These are phyloP conservation scores for Argyrosomus japonicus DNA, from an alignment of 2,113 vertebrate species.

Conservation along the genomic window DNA sequence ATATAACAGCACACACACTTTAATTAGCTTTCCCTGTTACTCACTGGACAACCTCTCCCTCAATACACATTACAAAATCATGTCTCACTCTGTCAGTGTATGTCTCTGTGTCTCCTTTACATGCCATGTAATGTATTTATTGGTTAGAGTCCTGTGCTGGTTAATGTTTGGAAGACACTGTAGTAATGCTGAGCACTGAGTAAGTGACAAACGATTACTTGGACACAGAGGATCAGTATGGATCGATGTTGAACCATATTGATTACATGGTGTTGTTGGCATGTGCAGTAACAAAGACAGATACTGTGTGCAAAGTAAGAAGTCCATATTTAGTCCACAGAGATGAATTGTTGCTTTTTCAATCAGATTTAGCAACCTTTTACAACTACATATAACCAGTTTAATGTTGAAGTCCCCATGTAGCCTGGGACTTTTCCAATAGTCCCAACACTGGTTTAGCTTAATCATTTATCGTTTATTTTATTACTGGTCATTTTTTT, in stretches of 20 bases:
- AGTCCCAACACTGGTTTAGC: background rate
- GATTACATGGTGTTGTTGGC: conserved; percentile 51
- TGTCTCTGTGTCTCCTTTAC: background rate
- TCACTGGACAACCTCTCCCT: background rate
- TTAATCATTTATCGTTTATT: background rate
- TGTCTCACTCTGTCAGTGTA: background rate
- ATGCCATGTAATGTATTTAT: background rate
- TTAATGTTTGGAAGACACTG: conserved; percentile 23
- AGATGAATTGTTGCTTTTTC: background rate
- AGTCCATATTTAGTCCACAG: background rate
- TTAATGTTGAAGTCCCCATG: background rate
- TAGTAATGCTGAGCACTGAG: conserved; percentile 46
- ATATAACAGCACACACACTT: conserved; percentile 11
- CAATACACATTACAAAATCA: background rate
- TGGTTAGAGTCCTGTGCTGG: background rate
- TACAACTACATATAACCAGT: background rate
- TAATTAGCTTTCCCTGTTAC: background rate
- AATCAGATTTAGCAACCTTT: background rate
- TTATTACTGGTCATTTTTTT: background rate
- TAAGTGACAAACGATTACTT: conserved; percentile 52
- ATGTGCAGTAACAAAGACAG: conserved; percentile 35
- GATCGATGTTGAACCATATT: conserved; percentile 56
- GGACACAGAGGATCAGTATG: conserved; percentile 43
- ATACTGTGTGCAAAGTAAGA: background rate
- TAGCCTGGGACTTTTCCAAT: background rate